Conservation (phyloP, 2,797 vertebrate species). For the Lepilemur septentrionalis region DNA sequence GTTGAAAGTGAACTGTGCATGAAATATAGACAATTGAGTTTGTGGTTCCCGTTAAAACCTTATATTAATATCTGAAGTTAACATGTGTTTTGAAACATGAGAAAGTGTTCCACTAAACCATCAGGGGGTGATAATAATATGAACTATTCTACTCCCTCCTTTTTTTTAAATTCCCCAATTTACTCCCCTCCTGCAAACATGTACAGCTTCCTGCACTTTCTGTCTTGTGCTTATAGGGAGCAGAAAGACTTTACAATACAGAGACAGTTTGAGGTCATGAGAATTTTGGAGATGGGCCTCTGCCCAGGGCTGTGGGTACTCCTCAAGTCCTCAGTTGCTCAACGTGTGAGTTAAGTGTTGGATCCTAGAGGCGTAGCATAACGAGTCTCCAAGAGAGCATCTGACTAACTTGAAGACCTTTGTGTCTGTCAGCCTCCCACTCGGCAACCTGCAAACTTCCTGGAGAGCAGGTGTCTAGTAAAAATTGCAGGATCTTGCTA, state of each 20-base stretch:
- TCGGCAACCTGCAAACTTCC: neutral
- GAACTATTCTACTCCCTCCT: neutral
- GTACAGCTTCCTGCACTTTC: neutral
- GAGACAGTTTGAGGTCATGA: neutral
- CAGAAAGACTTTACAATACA: neutral
- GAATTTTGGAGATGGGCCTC: no score
- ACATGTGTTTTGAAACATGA: neutral
- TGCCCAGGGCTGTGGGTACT: rapidly evolving
- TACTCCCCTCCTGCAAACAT: rapidly evolving
- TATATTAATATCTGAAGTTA: neutral
- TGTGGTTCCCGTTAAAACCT: neutral
- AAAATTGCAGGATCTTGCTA: neutral
- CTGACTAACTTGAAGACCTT: neutral
- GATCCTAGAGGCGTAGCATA: neutral
- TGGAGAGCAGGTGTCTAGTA: neutral
- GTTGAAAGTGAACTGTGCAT: neutral
- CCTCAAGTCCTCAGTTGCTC: neutral
- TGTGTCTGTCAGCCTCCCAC: neutral
- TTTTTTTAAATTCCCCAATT: neutral
- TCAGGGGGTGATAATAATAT: neutral
- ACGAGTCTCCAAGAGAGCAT: neutral
- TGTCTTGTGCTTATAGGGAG: neutral
- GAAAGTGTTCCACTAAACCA: neutral
- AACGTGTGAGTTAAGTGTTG: neutral
- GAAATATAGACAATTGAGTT: neutral